A percentile compares a stretch with the other conserved stretches of the same genome.
These are phyloP conservation scores for Lathronympha strigana DNA, from an alignment of 2,888 invertebrate species.

Conservation along the genomic window DNA sequence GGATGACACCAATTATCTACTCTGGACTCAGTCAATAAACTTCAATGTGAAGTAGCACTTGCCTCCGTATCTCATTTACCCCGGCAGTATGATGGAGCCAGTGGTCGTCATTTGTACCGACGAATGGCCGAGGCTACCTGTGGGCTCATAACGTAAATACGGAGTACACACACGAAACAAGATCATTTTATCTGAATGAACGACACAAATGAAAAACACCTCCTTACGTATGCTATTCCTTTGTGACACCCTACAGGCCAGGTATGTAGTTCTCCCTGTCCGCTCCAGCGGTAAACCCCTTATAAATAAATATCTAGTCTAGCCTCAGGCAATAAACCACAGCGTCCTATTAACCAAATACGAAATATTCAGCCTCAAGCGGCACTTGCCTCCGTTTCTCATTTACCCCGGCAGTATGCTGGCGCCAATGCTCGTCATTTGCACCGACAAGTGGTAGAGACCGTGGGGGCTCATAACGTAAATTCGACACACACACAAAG, in stretches of 20 bases:
- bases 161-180: neutral
- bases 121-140: neutral
- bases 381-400: conserved; percentile 13
- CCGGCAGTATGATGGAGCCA: neutral
- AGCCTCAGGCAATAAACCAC: conserved; percentile 18
- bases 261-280: no score
- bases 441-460: neutral
- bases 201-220: no score
- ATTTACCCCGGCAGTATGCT: conserved; percentile 12
- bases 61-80: conserved; percentile 17
- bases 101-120: conserved; percentile 9
- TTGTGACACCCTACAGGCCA: no score
- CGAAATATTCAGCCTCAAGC: conserved; percentile 20
- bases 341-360: conserved; percentile 27
- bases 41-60: conserved; percentile 12
- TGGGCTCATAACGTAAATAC: neutral
- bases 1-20: conserved; percentile 20
- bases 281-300: no score
- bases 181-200: no score
- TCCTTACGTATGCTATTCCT: no score
- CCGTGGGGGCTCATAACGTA: neutral
- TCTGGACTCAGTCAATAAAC: conserved; percentile 10
- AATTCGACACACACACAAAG: neutral
- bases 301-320: conserved; percentile 18
- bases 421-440: conserved; percentile 2